Percentiles rank a stretch among this genome's conserved stretches.
phyloP scores from a whole-genome alignment of 2,888 invertebrate genomes.

The Hipparchia semele region DNA sequence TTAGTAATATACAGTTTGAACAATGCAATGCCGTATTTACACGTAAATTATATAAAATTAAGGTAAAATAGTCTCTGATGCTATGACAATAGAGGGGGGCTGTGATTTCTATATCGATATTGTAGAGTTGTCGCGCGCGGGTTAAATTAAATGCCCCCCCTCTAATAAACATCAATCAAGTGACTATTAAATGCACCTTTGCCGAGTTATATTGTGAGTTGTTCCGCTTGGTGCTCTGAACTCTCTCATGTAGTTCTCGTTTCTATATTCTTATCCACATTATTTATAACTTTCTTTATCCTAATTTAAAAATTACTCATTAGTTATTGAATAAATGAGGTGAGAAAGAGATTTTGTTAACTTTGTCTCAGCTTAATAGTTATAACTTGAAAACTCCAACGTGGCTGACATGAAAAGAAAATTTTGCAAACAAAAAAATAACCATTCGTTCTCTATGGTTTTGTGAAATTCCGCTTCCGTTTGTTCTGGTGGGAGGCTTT shows the following conservation, averaged over 20 bases:
- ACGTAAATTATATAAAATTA: background rate
- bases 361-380: too few species aligned
- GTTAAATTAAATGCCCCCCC: slow-evolving; percentile 45
- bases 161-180: slow-evolving; percentile 72
- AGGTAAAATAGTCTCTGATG: slow-evolving; percentile 26
- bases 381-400: too few species aligned
- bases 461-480: too few species aligned
- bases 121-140: slow-evolving; percentile 29
- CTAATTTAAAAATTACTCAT: too few species aligned
- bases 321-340: too few species aligned
- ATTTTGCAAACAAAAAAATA: too few species aligned
- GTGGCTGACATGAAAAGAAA: too few species aligned
- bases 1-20: slow-evolving; percentile 22
- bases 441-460: too few species aligned
- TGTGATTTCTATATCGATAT: background rate
- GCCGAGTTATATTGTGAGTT: slow-evolving; percentile 52
- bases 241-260: background rate
- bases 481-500: too few species aligned
- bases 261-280: too few species aligned
- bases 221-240: slow-evolving; percentile 46
- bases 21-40: slow-evolving; percentile 2
- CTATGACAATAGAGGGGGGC: slow-evolving; percentile 15
- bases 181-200: slow-evolving; percentile 72
- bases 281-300: too few species aligned
- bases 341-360: too few species aligned